Evolutionary conservation across 2,113 vertebrate genomes (phyloP), one percentile per base, ranked within the genome.

Genomic region (Aldabrachelys gigantea): DNA sequence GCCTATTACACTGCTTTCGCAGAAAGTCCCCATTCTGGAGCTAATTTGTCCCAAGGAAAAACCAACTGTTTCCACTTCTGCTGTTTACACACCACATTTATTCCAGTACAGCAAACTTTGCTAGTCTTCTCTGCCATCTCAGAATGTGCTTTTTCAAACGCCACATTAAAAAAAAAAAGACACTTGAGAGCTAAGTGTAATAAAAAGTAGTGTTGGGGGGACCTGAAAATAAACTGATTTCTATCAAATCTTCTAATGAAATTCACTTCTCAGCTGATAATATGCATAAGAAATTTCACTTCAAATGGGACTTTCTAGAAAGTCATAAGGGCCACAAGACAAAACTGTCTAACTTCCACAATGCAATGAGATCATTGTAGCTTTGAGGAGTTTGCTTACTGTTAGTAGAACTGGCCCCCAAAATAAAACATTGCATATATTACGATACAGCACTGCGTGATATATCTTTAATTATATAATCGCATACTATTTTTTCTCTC

Each of bases 51-150:
- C 10, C 38, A 76, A 76, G 22, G 7, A 47, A 44, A 78, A 44
- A 83, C 27, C 6, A 54, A 52, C 90, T 22, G 54, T 10, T 65
- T 92, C 62, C 62, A 93, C 89, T 41, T 59, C 82, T 91, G 81
- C 72, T 54, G 59, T 82, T 94, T 92, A 82, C 69, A 44, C 21
- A 24, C 53, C 90, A 82, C 94, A 95, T 90, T 89, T 85, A 44
- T 24, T 56, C 75, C 11, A 85, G 85, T 53, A 57, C 6, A 19
- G 41, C 38, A 29, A 47, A 31, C 8, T 21, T 86, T 76, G 81
- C 91, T 88, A 52, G 49, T 29, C 89, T 79, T 87, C 50, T 12
- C 52, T 94, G 81, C 50, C 62, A 84, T 91, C 95, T 80, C 89
- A 82, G 56, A 89, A 78, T 44, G 35, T 80, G 79, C 59, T 4